phyloP scores from a whole-genome alignment of 2,888 invertebrate species.

The Lochmaea crataegi region DNA sequence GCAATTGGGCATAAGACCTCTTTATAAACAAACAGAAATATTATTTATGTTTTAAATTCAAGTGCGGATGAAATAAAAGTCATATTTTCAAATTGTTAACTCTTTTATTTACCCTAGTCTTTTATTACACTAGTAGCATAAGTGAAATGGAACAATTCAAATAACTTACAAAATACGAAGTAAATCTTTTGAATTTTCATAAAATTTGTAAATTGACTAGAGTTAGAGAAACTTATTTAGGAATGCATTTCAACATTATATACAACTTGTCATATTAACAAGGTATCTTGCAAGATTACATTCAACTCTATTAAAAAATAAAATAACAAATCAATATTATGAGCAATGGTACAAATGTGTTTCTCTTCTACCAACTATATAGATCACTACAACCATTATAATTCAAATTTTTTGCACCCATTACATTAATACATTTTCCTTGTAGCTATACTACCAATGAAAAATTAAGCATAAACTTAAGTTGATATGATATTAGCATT shows the following conservation, averaged over 20 bases:
- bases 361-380: background rate
- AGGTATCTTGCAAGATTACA: conserved; percentile 37
- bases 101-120: conserved; percentile 59
- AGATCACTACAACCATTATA: conserved; percentile 1
- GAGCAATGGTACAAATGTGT: background rate
- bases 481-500: too few relatives aligned
- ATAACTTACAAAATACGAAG: conserved; percentile 39
- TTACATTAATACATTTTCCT: background rate
- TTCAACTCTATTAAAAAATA: background rate
- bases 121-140: conserved; percentile 63
- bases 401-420: background rate
- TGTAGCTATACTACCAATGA: background rate
- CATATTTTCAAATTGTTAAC: conserved; percentile 17
- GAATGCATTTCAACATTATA: conserved; percentile 61
- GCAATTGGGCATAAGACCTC: too few relatives aligned
- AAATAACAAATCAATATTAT: background rate
- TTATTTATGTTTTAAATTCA: too few relatives aligned
- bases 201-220: conserved; percentile 48
- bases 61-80: background rate
- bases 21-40: too few relatives aligned
- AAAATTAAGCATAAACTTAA: background rate
- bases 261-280: conserved; percentile 46
- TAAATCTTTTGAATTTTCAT: conserved; percentile 33
- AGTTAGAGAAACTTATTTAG: conserved; percentile 61
- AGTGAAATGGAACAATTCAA: conserved; percentile 53